These are phyloP conservation scores for Hyperoodon ampullatus DNA, from an alignment of 2,113 vertebrate genomes.

Conservation along the genomic window DNA sequence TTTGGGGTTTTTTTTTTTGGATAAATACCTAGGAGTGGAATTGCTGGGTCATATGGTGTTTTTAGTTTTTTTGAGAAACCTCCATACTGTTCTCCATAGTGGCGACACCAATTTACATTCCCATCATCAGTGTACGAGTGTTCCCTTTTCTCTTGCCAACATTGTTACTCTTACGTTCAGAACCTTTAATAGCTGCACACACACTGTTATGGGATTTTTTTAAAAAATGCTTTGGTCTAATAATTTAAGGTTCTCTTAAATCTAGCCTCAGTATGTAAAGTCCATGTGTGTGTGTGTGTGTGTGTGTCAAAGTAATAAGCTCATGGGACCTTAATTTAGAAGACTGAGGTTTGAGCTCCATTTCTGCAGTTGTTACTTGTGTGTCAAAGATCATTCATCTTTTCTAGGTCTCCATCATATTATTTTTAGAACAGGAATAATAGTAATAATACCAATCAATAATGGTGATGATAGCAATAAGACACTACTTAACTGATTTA, in stretches of 20 bases:
- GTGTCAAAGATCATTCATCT: neutral
- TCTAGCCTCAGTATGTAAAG: neutral
- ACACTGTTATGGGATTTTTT: neutral
- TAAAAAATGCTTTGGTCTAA: neutral
- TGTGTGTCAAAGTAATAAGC: neutral
- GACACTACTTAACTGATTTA: neutral
- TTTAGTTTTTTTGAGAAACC: too few species aligned
- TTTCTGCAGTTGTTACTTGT: neutral
- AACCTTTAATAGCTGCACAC: neutral
- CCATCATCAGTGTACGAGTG: too few species aligned
- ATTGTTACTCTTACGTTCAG: neutral
- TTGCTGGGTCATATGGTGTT: neutral
- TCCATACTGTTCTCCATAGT: too few species aligned
- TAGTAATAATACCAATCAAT: neutral
- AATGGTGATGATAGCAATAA: neutral
- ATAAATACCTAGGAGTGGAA: neutral
- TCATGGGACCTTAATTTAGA: neutral
- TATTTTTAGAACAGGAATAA: too few species aligned
- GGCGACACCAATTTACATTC: too few species aligned
- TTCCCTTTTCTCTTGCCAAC: too few species aligned
- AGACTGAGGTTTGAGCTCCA: neutral
- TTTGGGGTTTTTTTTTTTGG: neutral
- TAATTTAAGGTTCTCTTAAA: neutral
- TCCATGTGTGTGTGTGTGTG: too few species aligned
- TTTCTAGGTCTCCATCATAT: neutral